A percentile compares a stretch with the other conserved stretches of the same genome.
Evolutionary conservation across 1,140 invertebrate genomes (phyloP).

Genomic region (Argopecten irradians): DNA sequence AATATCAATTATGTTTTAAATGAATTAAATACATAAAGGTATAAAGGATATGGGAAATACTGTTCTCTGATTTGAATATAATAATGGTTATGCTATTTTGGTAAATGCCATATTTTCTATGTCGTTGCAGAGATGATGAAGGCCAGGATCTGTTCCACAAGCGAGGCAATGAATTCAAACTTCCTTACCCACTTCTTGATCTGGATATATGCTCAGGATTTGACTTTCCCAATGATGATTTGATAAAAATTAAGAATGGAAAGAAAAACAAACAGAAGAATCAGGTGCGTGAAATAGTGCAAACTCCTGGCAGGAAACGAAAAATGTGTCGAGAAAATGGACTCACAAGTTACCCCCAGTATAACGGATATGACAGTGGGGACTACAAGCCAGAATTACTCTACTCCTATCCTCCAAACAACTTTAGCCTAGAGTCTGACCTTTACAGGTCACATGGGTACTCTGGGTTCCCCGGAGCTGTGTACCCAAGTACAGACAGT

Average conservation of each 20-base stretch:
- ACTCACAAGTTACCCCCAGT: slow-evolving; percentile 68
- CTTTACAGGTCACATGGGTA: slow-evolving; percentile 71
- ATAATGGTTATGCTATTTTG: background rate
- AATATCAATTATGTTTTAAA: background rate
- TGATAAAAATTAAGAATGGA: slow-evolving; percentile 67
- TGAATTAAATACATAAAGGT: background rate
- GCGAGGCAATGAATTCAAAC: slow-evolving; percentile 99
- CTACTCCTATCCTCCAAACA: slow-evolving; percentile 70
- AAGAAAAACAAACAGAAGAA: slow-evolving; percentile 91
- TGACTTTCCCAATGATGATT: slow-evolving; percentile 70
- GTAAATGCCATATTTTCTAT: background rate
- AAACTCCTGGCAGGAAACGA: slow-evolving; percentile 90
- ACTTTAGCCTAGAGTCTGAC: slow-evolving; percentile 70
- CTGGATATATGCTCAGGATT: slow-evolving; percentile 73
- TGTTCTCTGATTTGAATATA: background rate
- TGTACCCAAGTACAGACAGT: slow-evolving; percentile 67
- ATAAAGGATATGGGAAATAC: too few species aligned
- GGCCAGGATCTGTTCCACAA: slow-evolving; percentile 96
- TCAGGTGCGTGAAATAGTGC: slow-evolving; percentile 89
- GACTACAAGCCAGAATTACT: slow-evolving; percentile 72
- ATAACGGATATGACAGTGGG: slow-evolving; percentile 70
- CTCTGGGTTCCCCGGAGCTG: slow-evolving; percentile 59
- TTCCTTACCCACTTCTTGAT: slow-evolving; percentile 91
- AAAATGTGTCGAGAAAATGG: slow-evolving; percentile 80
- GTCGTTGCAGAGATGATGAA: slow-evolving; percentile 94